Base-by-base conservation (phyloP, 1,140 invertebrate genomes). In the Palaemon carinicauda region DNA sequence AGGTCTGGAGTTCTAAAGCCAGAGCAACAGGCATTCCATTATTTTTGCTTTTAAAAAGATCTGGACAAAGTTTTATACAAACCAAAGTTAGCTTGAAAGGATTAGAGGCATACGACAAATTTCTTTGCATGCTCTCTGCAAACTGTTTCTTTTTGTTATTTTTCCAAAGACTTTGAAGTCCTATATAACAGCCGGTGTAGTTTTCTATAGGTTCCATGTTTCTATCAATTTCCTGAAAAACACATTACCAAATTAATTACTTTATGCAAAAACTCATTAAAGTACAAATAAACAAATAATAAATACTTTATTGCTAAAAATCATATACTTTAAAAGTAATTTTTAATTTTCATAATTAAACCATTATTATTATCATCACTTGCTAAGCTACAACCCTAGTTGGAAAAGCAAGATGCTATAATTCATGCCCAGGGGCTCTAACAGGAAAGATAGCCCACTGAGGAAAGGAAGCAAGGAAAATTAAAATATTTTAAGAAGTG, bases 131-230 rank as follows among this genome's bases (percentile, higher is more conserved):
- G 27, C 65, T 15, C 24, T 54, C 56, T 1, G 17, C 53, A 24
- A 86, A 80, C 27, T 74, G 60, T 75, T 51, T 21, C 71, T 85
- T 85, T 5, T 71, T 86, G 10, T 69, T 78, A 17, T 80, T 77
- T 73, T 80, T 80, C n/a, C 60, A 86, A 15, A 80, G 77, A 50
- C 10, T 15, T 15, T 54, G 27, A 10, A 86, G 7, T n/a, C 24
- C 51, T 53, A 73, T 50, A 51, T 65, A 86, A 27, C 60, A 73
- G 14, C 51, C n/a, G 41, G 83, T n/a, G 52, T 86, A 86, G 3
- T 86, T 65, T 73, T 79, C 24, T 21, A 80, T 51, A 71, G 56
- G 24, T 52, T 60, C 53, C 29, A 56, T 27, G 5, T 19, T 41
- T n/a, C 51, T 50, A 73, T 33, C 29, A 73, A 21, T 33, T 79